Base-by-base conservation (phyloP, 2,797 vertebrate genomes). In the Coregonus sp. region DNA sequence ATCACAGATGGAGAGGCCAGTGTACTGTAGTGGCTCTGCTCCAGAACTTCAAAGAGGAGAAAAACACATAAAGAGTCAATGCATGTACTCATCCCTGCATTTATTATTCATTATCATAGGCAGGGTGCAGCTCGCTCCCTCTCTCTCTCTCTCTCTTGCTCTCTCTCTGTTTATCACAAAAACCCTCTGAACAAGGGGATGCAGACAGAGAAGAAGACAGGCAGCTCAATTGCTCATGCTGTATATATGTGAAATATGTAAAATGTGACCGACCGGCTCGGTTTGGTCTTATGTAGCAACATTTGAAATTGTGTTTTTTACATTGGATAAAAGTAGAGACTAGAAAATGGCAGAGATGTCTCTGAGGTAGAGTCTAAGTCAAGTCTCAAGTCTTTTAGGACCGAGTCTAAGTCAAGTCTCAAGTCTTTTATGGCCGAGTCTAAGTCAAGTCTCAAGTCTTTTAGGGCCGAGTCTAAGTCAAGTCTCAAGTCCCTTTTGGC, bases 21-120 rank as follows among this genome's bases (percentile, higher is more conserved):
- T 37, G 15, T 74, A 29, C 80, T 37, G 15, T 74, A 29, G 81
- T 82, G 76, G 74, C 68, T 18, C n/a, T 79, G 83, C 63, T 59
- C 33, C 51, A 80, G 51, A 81, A 77, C 84, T 81, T 87, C 76
- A 84, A 73, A 80, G 81, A 79, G 47, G 40, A 77, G 75, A 78
- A 85, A 54, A 81, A 86, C 82, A 87, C 88, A 87, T 89, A 86
- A 80, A 72, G 78, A 84, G 79, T 81, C 72, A 74, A 81, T 82
- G 75, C 82, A 79, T 80, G 81, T 78, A 87, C 82, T 86, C 82
- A 86, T 86, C 68, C 78, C 50, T 81, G 81, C 80, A 90, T 92
- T 87, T 89, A 90, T 91, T 88, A 91, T 91, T 90, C 87, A 90
- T 90, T 86, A 90, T 85, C 29, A 2, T 82, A 80, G 75, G 75